A percentile compares a stretch with the other conserved stretches of the same genome.
Conservation (phyloP, 2,113 vertebrate genomes). For the Vicugna pacos region DNA sequence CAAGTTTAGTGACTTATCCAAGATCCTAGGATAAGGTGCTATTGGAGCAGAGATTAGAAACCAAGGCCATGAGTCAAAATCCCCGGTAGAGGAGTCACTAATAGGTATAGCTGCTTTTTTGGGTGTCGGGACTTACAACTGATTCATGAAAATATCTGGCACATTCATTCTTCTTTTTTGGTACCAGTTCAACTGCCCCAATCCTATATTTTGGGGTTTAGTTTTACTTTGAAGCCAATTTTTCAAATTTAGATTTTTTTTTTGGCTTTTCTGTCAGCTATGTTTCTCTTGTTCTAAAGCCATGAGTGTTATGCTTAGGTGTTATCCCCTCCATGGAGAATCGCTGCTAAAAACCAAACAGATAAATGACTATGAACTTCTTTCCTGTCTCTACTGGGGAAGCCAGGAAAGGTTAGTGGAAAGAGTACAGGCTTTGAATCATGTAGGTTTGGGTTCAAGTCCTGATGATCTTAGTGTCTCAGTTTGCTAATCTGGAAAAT, state of each 20-base stretch:
- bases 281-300: constrained; percentile 37
- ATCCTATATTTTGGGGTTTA: not conserved
- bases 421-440: constrained; percentile 33
- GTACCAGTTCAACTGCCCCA: not conserved
- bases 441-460: not conserved
- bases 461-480: not conserved
- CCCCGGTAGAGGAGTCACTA: constrained; percentile 4
- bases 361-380: constrained; percentile 24
- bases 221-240: constrained; percentile 56
- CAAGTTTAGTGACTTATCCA: not conserved
- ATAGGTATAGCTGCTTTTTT: constrained; percentile 44
- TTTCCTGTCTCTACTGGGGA: constrained; percentile 11
- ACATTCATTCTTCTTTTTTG: constrained; percentile 24
- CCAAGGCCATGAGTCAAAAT: not conserved
- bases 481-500: constrained; percentile 64
- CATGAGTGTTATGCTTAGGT: not conserved
- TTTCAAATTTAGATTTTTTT: constrained; percentile 58
- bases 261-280: not conserved
- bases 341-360: constrained; percentile 48
- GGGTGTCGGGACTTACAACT: constrained; percentile 39
- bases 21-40: constrained; percentile 26
- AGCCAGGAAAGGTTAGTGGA: constrained; percentile 17
- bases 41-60: constrained; percentile 59
- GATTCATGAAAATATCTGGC: constrained; percentile 56
- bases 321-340: not conserved